Conservation (phyloP, 1,140 invertebrate species). For the Triops longicaudatus region DNA sequence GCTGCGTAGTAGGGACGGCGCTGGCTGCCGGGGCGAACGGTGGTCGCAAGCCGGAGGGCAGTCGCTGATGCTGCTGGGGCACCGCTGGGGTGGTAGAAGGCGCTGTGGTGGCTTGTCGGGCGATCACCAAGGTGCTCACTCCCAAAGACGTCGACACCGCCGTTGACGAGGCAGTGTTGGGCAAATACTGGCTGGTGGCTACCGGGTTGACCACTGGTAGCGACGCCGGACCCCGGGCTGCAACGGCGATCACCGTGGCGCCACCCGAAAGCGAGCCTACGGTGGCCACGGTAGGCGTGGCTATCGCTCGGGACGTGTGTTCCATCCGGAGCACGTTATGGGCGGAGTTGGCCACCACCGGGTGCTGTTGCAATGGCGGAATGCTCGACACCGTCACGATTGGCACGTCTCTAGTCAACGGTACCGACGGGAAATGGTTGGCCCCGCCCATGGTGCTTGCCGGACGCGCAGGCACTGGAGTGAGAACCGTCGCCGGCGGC, state of each 20-base stretch:
- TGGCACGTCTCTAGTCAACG: slow-evolving; percentile 26
- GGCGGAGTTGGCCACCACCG: neutral
- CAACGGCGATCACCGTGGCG: slow-evolving; percentile 25
- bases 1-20: neutral
- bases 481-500: slow-evolving; percentile 24
- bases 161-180: slow-evolving; percentile 13
- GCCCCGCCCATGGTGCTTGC: slow-evolving; percentile 1
- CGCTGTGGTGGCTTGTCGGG: neutral
- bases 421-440: slow-evolving; percentile 16
- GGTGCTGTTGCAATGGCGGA: slow-evolving; percentile 28
- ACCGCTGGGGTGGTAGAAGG: neutral
- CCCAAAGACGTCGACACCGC: neutral
- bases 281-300: slow-evolving; percentile 18
- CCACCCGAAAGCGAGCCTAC: slow-evolving; percentile 22
- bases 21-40: neutral
- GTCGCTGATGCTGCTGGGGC: slow-evolving; percentile 16
- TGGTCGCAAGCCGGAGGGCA: neutral
- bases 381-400: slow-evolving; percentile 31
- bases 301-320: slow-evolving; percentile 8
- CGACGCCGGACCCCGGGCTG: neutral
- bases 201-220: neutral
- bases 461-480: slow-evolving; percentile 21
- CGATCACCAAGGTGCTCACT: slow-evolving; percentile 18
- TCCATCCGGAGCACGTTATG: neutral
- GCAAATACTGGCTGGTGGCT: slow-evolving; percentile 11